These are phyloP conservation scores for Temnothorax rugatulus DNA, from an alignment of 2,888 invertebrate genomes.

Conservation along the genomic window DNA sequence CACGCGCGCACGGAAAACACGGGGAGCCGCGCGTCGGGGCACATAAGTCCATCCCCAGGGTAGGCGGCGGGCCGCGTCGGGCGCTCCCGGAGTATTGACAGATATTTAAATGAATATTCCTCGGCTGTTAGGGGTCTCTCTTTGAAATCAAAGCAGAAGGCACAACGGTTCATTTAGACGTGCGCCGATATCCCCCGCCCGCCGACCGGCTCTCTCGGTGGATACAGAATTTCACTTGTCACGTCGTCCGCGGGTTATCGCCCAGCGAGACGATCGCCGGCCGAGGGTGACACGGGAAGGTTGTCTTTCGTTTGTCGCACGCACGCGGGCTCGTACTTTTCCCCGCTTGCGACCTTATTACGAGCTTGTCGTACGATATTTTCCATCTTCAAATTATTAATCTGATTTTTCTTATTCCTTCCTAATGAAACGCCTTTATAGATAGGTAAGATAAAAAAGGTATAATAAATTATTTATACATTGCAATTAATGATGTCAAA, in stretches of 20 bases:
- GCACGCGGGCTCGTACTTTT: conserved; percentile 61
- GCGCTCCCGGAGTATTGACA: conserved; percentile 82
- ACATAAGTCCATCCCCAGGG: conserved; percentile 76
- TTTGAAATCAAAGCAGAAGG: conserved; percentile 84
- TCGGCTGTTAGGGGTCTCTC: conserved; percentile 80
- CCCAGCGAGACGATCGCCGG: conserved; percentile 65
- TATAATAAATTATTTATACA: neutral
- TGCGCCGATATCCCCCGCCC: conserved; percentile 77
- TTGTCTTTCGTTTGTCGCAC: conserved; percentile 70
- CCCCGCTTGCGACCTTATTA: conserved; percentile 37
- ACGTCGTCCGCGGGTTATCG: conserved; percentile 78
- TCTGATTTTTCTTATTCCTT: neutral
- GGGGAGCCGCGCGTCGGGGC: conserved; percentile 65
- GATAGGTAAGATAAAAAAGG: neutral
- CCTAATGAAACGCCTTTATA: neutral
- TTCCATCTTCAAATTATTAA: neutral
- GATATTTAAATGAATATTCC: conserved; percentile 86
- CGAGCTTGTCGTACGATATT: neutral
- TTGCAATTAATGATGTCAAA: neutral
- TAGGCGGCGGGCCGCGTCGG: conserved; percentile 73
- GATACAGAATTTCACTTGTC: conserved; percentile 83
- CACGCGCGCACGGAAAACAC: conserved; percentile 31
- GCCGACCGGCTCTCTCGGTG: conserved; percentile 66
- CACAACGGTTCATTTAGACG: conserved; percentile 81
- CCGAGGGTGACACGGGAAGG: conserved; percentile 62